These are phyloP conservation scores for Erethizon dorsatum DNA, from an alignment of 2,797 vertebrate species.

Conservation along the genomic window DNA sequence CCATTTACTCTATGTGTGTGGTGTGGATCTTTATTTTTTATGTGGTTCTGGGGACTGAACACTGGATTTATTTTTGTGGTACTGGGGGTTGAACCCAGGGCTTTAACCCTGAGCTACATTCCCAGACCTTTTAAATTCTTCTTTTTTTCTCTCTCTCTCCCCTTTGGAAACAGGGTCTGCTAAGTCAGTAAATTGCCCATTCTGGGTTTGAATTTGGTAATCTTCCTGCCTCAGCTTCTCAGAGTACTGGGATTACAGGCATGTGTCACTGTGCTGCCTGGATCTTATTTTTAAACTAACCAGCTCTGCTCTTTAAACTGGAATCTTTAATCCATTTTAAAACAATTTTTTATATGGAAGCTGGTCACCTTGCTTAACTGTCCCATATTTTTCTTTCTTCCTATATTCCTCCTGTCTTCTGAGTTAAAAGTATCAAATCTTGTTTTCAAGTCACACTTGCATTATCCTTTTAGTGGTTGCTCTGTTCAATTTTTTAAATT, in stretches of 20 bases:
- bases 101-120: neutral
- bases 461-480: neutral
- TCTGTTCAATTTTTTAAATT: neutral
- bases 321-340: constrained; percentile 25
- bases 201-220: neutral
- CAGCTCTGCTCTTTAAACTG: neutral
- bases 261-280: neutral
- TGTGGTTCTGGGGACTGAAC: neutral
- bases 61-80: neutral
- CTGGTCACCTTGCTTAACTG: neutral
- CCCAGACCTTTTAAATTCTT: neutral
- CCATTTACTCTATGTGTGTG: neutral
- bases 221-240: neutral
- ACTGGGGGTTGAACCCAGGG: neutral
- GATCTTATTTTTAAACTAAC: neutral
- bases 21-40: neutral
- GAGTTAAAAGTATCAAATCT: neutral
- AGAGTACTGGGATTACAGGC: neutral
- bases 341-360: neutral
- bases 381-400: neutral
- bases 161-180: neutral
- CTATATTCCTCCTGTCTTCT: neutral
- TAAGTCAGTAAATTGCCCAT: neutral
- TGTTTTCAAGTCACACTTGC: neutral
- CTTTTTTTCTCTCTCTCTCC: neutral